Percentiles rank a stretch among this genome's conserved stretches.
Conservation (phyloP, 2,888 invertebrate species). For the Drosophila kambysellisi region DNA sequence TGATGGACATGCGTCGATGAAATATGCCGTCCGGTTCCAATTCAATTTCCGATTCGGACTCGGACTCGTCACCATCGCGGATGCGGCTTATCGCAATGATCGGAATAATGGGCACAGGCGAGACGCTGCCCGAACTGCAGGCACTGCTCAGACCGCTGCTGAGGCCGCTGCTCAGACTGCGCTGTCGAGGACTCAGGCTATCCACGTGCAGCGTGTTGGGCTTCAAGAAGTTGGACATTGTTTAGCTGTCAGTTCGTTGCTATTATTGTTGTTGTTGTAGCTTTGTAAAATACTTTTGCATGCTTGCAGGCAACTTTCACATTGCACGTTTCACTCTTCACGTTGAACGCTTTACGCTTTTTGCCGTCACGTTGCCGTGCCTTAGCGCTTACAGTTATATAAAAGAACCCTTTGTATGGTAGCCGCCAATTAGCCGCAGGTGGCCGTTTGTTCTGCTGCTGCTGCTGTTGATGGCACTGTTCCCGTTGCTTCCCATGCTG, state of each 20-base stretch:
- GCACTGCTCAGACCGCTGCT: constrained; percentile 75
- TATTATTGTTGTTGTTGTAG: background rate
- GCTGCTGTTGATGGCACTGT: background rate
- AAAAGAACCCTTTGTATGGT: constrained; percentile 45
- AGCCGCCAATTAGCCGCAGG: constrained; percentile 72
- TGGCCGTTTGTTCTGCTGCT: constrained; percentile 52
- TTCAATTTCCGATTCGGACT: constrained; percentile 93
- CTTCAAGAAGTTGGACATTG: constrained; percentile 72
- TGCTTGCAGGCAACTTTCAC: constrained; percentile 23
- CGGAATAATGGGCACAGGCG: constrained; percentile 80
- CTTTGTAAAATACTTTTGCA: constrained; percentile 27
- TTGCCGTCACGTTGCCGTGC: constrained; percentile 53
- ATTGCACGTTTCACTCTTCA: constrained; percentile 18
- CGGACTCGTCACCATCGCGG: constrained; percentile 86
- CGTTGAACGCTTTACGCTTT: constrained; percentile 9
- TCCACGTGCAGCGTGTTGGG: constrained; percentile 68
- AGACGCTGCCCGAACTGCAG: constrained; percentile 81
- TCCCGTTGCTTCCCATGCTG: constrained; percentile 30
- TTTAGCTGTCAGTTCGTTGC: constrained; percentile 31
- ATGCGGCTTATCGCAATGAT: constrained; percentile 81
- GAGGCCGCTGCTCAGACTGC: constrained; percentile 56
- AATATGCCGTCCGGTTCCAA: constrained; percentile 91
- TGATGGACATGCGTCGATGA: constrained; percentile 91
- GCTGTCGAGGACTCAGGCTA: constrained; percentile 48
- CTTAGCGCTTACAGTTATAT: constrained; percentile 44